These are phyloP conservation scores for Trachymyrmex cornetzi DNA, from an alignment of 1,140 invertebrate species.

Conservation along the genomic window DNA sequence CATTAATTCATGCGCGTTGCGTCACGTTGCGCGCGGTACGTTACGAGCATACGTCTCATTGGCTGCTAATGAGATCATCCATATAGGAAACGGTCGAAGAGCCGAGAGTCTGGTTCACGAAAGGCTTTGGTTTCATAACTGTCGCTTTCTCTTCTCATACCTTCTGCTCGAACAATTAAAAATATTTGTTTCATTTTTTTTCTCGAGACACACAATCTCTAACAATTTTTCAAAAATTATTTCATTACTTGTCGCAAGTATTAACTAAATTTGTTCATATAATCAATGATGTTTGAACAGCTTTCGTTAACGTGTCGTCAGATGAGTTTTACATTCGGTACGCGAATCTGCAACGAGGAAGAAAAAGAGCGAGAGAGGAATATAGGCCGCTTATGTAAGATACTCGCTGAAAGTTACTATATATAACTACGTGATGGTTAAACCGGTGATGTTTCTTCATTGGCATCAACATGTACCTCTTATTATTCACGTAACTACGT, in stretches of 20 bases:
- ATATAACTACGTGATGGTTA: slow-evolving; percentile 18
- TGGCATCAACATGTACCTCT: slow-evolving; percentile 28
- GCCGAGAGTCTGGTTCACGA: slow-evolving; percentile 10
- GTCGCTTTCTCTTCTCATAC: neutral
- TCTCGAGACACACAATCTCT: neutral
- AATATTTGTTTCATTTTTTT: slow-evolving; percentile 20
- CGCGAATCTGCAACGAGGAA: neutral
- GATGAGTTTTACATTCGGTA: neutral
- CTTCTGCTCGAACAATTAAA: slow-evolving; percentile 39
- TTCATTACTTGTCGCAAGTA: neutral
- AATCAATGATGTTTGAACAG: neutral
- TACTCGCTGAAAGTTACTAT: slow-evolving; percentile 27
- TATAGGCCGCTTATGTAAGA: slow-evolving; percentile 39
- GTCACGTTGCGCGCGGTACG: slow-evolving; percentile 65
- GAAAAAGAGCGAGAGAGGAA: neutral
- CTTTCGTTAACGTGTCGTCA: neutral
- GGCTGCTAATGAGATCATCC: slow-evolving; percentile 71
- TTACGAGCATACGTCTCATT: slow-evolving; percentile 70
- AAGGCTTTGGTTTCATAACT: slow-evolving; percentile 58
- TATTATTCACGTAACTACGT: slow-evolving; percentile 50
- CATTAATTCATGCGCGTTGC: slow-evolving; percentile 74
- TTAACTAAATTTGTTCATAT: slow-evolving; percentile 11
- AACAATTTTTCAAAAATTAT: neutral
- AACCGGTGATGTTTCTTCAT: slow-evolving; percentile 46
- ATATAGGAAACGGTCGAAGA: slow-evolving; percentile 48